Base-by-base conservation (phyloP, 2,113 vertebrate genomes). In the Mastomys natalensis region DNA sequence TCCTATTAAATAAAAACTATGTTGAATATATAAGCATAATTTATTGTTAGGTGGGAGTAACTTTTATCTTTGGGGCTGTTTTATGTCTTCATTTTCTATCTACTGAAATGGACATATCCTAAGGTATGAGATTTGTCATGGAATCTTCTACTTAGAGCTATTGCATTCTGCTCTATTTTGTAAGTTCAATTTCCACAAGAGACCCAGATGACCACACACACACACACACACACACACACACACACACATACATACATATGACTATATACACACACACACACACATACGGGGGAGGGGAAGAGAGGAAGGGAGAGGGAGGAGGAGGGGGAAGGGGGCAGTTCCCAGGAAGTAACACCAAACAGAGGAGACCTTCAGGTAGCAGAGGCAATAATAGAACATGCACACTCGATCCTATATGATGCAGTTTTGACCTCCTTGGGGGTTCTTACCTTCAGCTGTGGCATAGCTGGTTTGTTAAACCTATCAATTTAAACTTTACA, bases 21-120 rank as follows among this genome's bases (percentile, higher is more conserved):
- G 4, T 81, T 94, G 16, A 53, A 55, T 48, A 53, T 2, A 87
- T 34, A 85, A 82, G 55, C 1, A 31, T 16, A 37, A 68, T 53
- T 94, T 86, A 73, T 77, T 92, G 26, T 89, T 76, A 58, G 43
- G 60, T 9, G 72, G 73, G 26, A n/a, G 90, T 86, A 81, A 26
- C 15, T 78, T 92, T 91, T 66, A 37, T 91, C 19, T 80, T 13
- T 82, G 68, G 72, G 6, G 6, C 9, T 84, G 12, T 21, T 13
- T 89, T 90, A 17, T 40, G 24, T 16, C 55, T 74, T 74, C 5
- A 6, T 80, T 55, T 89, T 77, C 15, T 74, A n/a, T 91, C 31
- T 89, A 5, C n/a, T 89, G 89, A 81, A 48, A 81, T 66, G 4
- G 45, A 80, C 22, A 24, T 4, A 58, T 48, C 4, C 74, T 68